Percentiles rank a stretch among this genome's conserved stretches.
These are phyloP conservation scores for Oenanthe oenanthe DNA, from an alignment of 2,113 vertebrate genomes.

Conservation along the genomic window DNA sequence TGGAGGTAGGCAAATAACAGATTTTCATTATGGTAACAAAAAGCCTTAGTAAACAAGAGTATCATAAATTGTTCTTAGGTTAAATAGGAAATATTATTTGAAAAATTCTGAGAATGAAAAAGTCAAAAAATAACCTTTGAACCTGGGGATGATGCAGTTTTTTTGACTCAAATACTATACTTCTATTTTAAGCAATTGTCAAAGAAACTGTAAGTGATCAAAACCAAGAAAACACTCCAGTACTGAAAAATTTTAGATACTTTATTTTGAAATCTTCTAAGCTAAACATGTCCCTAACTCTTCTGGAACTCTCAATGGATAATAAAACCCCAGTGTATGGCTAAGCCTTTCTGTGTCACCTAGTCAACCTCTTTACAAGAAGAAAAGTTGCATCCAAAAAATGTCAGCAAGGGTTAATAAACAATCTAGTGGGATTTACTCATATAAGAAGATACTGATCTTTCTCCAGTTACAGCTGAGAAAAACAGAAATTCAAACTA, in stretches of 20 bases:
- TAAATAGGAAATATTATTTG: not conserved
- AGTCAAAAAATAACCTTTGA: not conserved
- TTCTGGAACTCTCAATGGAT: not conserved
- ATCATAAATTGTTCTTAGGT: not conserved
- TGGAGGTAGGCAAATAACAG: not conserved
- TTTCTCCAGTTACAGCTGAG: not conserved
- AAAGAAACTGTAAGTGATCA: not conserved
- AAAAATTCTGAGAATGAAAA: not conserved
- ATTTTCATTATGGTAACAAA: not conserved
- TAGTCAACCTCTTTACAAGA: not conserved
- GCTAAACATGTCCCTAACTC: not conserved
- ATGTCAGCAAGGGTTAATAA: not conserved
- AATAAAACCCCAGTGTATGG: not conserved
- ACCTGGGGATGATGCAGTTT: not conserved
- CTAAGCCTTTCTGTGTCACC: not conserved
- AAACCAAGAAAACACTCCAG: not conserved
- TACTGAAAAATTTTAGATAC: not conserved
- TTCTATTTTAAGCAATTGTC: not conserved
- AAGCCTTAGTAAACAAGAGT: not conserved
- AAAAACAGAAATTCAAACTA: not conserved
- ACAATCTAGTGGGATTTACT: slow-evolving; percentile 16
- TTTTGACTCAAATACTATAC: not conserved
- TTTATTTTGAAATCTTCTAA: not conserved
- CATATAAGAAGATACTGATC: not conserved
- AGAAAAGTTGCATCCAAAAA: not conserved